Conservation (phyloP, 1,140 invertebrate genomes). For the Cydia strobilella region DNA sequence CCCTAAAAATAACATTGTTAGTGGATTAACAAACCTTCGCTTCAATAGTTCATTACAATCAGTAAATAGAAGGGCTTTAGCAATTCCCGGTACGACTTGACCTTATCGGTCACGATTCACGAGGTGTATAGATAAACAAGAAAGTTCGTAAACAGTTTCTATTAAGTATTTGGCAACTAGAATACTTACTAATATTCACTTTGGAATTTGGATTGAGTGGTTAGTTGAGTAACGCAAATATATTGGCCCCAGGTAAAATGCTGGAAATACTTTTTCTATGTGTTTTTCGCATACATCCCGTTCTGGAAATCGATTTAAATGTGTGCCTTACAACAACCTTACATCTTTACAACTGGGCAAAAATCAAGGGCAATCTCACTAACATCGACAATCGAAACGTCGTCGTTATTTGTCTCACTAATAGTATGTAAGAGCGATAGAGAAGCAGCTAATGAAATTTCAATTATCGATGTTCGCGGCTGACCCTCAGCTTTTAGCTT, state of each 20-base stretch:
- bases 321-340: too few relatives aligned
- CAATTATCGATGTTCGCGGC: too few relatives aligned
- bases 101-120: constrained; percentile 30
- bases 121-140: not conserved
- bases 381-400: too few relatives aligned
- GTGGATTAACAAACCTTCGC: not conserved
- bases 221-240: not conserved
- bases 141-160: constrained; percentile 12
- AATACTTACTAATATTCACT: not conserved
- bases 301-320: too few relatives aligned
- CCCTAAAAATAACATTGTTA: not conserved
- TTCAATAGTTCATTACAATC: constrained; percentile 1
- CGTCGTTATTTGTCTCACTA: too few relatives aligned
- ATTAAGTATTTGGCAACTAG: not conserved
- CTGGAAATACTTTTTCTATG: too few relatives aligned
- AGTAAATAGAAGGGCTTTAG: constrained; percentile 23
- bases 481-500: too few relatives aligned
- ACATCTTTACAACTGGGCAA: too few relatives aligned
- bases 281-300: too few relatives aligned
- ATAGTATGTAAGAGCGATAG: too few relatives aligned
- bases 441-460: too few relatives aligned
- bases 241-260: not conserved
- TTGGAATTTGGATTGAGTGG: not conserved
- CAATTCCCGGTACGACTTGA: constrained; percentile 23
- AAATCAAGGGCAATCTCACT: too few relatives aligned